Evolutionary conservation across 2,888 invertebrate species (phyloP).

Genomic region (Philonicus albiceps): DNA sequence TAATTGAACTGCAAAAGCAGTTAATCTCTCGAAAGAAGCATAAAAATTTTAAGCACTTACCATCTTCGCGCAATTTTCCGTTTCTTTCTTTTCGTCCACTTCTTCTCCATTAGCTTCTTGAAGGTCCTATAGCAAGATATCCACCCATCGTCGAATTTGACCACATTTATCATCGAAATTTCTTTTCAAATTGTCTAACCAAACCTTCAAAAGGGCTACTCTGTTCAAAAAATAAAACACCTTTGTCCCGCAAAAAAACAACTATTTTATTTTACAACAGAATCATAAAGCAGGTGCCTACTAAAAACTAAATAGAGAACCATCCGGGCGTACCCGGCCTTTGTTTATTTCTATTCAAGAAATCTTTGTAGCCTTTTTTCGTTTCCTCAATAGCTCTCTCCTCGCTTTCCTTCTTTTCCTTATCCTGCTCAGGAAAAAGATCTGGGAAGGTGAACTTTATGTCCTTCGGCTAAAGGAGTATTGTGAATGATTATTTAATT

Average conservation of each 20-base stretch:
- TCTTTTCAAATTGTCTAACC: background rate
- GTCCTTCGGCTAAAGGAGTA: constrained; percentile 69
- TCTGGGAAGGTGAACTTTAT: constrained; percentile 80
- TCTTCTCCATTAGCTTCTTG: background rate
- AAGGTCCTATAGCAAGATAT: background rate
- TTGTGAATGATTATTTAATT: background rate
- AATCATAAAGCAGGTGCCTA: background rate
- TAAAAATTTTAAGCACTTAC: background rate
- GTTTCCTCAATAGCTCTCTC: constrained; percentile 72
- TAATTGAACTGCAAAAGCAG: no score
- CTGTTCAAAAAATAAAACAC: background rate
- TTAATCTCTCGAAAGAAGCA: background rate
- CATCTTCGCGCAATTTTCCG: background rate
- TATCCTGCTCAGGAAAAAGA: constrained; percentile 67
- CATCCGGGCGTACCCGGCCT: constrained; percentile 79
- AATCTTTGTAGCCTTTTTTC: constrained; percentile 69
- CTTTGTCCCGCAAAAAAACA: background rate
- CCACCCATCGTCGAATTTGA: background rate
- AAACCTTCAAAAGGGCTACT: background rate
- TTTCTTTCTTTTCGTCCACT: background rate
- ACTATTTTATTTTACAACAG: background rate
- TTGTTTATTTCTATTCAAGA: constrained; percentile 71
- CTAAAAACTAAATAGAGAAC: constrained; percentile 71
- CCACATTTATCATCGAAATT: background rate
- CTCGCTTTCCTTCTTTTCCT: constrained; percentile 65